phyloP scores from a whole-genome alignment of 2,888 invertebrate genomes.

The Allolobophora icterica region DNA sequence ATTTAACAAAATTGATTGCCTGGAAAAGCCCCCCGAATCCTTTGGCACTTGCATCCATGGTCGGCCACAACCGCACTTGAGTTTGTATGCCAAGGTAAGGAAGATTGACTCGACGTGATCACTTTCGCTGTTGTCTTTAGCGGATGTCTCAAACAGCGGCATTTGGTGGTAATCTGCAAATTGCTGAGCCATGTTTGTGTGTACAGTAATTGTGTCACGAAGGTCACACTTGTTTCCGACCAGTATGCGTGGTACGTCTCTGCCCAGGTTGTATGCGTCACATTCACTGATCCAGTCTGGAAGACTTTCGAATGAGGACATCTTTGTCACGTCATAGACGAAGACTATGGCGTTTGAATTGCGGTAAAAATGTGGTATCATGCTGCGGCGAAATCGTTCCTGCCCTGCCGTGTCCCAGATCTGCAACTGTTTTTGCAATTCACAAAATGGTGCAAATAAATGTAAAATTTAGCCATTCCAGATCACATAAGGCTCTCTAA shows the following conservation, averaged over 20 bases:
- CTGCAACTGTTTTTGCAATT: slow-evolving; percentile 40
- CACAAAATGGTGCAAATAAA: not conserved
- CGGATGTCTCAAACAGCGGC: slow-evolving; percentile 84
- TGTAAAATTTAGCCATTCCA: not conserved
- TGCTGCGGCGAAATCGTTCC: slow-evolving; percentile 74
- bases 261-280: slow-evolving; percentile 73
- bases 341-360: slow-evolving; percentile 83
- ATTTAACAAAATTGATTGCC: not conserved
- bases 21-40: not conserved
- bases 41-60: slow-evolving; percentile 67
- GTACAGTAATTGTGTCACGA: slow-evolving; percentile 70
- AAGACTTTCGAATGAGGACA: slow-evolving; percentile 73
- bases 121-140: slow-evolving; percentile 71
- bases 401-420: slow-evolving; percentile 77
- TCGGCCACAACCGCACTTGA: slow-evolving; percentile 72
- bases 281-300: slow-evolving; percentile 80
- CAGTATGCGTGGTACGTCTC: slow-evolving; percentile 73
- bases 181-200: slow-evolving; percentile 76
- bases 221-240: slow-evolving; percentile 79
- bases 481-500: not conserved
- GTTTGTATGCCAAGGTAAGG: slow-evolving; percentile 80
- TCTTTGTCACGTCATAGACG: slow-evolving; percentile 79
- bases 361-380: slow-evolving; percentile 80
- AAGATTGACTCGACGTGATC: slow-evolving; percentile 74
- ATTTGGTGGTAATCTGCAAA: slow-evolving; percentile 69